Evolutionary conservation across 2,113 vertebrate species (phyloP).

Genomic region (Clarias macrocephalus): DNA sequence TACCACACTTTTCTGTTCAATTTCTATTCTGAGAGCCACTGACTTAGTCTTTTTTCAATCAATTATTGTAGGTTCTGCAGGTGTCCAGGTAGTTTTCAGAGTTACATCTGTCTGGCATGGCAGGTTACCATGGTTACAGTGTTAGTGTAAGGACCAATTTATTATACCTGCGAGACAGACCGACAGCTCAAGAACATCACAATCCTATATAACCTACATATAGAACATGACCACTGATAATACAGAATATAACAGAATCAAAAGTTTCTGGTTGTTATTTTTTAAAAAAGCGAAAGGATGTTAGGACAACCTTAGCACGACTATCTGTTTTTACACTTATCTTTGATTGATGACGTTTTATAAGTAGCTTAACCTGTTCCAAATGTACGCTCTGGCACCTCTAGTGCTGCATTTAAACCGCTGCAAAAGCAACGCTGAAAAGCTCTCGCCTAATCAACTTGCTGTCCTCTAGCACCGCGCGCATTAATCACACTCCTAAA

Average conservation of each 20-base stretch:
- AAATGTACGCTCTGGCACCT: conserved; percentile 23
- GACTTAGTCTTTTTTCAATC: conserved; percentile 35
- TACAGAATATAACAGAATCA: neutral
- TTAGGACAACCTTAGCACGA: neutral
- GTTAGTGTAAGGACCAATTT: conserved; percentile 17
- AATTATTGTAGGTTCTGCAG: conserved; percentile 35
- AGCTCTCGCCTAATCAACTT: conserved; percentile 39
- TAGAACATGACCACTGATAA: neutral
- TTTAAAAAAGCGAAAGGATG: neutral
- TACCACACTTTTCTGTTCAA: neutral
- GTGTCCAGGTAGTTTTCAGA: conserved; percentile 33
- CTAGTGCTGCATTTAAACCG: conserved; percentile 8
- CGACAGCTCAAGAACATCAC: neutral
- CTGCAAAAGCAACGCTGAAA: conserved; percentile 27
- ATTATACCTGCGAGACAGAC: conserved; percentile 19
- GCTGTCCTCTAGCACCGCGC: conserved; percentile 37
- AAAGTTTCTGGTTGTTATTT: neutral
- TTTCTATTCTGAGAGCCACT: conserved; percentile 1
- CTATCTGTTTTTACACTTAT: neutral
- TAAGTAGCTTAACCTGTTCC: conserved; percentile 17
- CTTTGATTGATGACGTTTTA: conserved; percentile 24
- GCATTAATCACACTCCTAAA: conserved; percentile 48
- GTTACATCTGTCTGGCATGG: conserved; percentile 18
- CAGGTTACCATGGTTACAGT: conserved; percentile 39
- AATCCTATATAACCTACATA: neutral